Evolutionary conservation across 30 jellyfish, hydroid and myxozoan genomes (phyloP), one percentile per base, ranked within the genome.

Genomic region (Pelagia noctiluca): DNA sequence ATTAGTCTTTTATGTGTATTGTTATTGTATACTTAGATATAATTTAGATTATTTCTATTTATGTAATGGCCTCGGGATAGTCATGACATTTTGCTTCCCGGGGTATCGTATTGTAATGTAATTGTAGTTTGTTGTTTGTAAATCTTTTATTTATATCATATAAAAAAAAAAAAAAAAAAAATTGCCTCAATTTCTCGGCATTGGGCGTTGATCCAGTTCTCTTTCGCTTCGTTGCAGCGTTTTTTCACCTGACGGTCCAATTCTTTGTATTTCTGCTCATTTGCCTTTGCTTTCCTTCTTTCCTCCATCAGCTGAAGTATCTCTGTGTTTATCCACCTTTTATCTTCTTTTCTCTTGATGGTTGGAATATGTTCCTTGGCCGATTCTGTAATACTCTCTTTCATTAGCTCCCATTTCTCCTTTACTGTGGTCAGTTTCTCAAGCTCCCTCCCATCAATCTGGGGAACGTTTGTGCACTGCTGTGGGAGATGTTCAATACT

Each of bases 161-260:
- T n/a, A n/a, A n/a, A n/a, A n/a, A n/a, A n/a, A n/a, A n/a, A n/a
- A n/a, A n/a, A n/a, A n/a, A n/a, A n/a, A n/a, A n/a, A n/a, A n/a
- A n/a, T n/a, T n/a, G n/a, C n/a, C n/a, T 60, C 72, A 4, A 60
- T 60, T 26, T 60, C 72, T 60, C 21, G 8, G 35, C 72, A 60
- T 60, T 26, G 10, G 11, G 10, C 72, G 21, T 60, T 60, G 23
- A 42, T 5, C 16, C 8, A 42, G 12, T 42, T 42, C 57, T 42
- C 8, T 16, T 42, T 42, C 16, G 57, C 57, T 42, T 8, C 57
- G 8, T 5, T 42, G 57, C 57, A 42, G 8, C 16, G 8, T 42
- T 42, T 42, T 16, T 8, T 8, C 16, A 42, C 16, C 57, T 5
- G 8, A 5, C 16, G 8, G 16, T 42, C 57, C 57, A 42, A 5